phyloP scores from a whole-genome alignment of 2,113 vertebrate species.

The Fulmarus glacialis region DNA sequence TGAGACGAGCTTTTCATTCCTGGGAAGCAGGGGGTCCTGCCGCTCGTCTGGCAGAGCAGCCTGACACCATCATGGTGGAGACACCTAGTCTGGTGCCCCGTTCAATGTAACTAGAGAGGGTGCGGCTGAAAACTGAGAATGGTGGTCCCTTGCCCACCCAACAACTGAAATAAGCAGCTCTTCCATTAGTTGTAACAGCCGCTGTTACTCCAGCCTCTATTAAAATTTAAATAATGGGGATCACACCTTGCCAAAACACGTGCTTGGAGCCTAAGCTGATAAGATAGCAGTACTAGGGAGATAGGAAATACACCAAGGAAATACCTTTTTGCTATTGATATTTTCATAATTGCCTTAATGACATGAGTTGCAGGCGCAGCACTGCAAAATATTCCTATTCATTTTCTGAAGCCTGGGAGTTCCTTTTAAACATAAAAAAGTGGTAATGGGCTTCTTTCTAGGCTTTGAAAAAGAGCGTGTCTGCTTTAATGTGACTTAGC shows the following conservation, averaged over 20 bases:
- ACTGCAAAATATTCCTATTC: not conserved
- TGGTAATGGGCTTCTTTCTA: not conserved
- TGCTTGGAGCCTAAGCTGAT: not conserved
- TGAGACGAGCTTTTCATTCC: not conserved
- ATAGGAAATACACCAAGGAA: not conserved
- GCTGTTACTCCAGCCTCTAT: not conserved
- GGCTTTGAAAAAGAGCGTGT: not conserved
- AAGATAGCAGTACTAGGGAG: not conserved
- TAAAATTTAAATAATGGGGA: not conserved
- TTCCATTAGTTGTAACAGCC: not conserved
- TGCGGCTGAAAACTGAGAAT: rapidly evolving
- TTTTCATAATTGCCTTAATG: not conserved
- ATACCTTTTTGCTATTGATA: not conserved
- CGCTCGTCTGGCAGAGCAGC: not conserved
- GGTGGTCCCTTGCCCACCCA: not conserved
- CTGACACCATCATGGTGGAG: rapidly evolving
- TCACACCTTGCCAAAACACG: not conserved
- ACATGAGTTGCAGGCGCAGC: not conserved
- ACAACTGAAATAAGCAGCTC: not conserved
- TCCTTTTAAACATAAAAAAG: not conserved
- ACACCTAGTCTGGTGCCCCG: not conserved
- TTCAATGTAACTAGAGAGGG: not conserved
- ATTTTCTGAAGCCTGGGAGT: not conserved
- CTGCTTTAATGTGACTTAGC: not conserved
- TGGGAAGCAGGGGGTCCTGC: not conserved